Evolutionary conservation across 2,113 vertebrate genomes (phyloP), one percentile per base, ranked within the genome.

Genomic region (Urocolius indicus): DNA sequence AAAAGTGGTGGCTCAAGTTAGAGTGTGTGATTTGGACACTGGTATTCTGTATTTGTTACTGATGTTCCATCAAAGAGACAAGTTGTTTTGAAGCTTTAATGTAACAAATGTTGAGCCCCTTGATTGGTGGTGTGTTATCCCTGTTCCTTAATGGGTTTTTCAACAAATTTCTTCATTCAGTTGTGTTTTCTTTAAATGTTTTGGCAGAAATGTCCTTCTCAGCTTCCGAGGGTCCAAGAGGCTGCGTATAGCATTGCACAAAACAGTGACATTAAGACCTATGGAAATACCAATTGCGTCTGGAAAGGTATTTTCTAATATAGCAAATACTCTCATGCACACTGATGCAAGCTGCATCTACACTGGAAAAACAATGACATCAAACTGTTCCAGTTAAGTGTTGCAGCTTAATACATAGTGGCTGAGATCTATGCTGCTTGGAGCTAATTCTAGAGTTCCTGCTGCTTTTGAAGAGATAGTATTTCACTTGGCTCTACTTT

Each of bases 231-330:
- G 9, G 15, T 54, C 54, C 85, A 10, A 11, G 62, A 93, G 3
- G 13, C 7, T 90, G 66, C 52, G 36, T 59, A 38, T 22, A 73
- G 7, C 36, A 68, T 49, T 59, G 34, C 38, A 68, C 45, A 65
- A 92, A 71, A 61, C 32, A 67, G n/a, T 46, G 72, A 57, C 27
- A 32, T 96, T 55, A 92, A 95, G 34, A 59, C 95, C 38, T 98
- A 93, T 89, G 90, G 94, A 61, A 87, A 89, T 59, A 58, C 27
- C 17, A 38, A 20, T 1, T 97, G 92, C 74, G 12, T 57, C 65
- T 97, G 95, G 93, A 87, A 93, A 97, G 93, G 96, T 97, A 87
- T 45, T n/a, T 32, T 63, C 9, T 26, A 51, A 7, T 19, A 20
- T 1, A 76, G 30, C 36, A 68, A 75, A 73, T 24, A n/a, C 11